Conservation (phyloP, 2,888 invertebrate genomes). For the Beris chalybata region DNA sequence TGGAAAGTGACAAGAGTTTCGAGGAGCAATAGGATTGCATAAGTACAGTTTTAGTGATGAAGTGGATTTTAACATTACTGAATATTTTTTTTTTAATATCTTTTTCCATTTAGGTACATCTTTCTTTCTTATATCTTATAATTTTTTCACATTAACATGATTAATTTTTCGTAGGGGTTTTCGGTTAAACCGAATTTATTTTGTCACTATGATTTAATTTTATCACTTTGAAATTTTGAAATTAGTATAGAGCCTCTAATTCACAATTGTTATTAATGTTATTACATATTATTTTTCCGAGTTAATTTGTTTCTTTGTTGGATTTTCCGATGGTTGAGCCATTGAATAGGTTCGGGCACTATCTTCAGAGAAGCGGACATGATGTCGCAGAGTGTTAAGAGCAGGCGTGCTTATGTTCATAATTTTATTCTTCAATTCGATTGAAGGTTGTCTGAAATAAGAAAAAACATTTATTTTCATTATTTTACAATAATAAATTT, state of each 20-base stretch:
- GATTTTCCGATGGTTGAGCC: not conserved
- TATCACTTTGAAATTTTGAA: no score
- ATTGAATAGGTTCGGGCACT: constrained; percentile 1
- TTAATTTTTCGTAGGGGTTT: no score
- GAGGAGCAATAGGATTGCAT: not conserved
- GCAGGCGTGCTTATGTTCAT: constrained; percentile 13
- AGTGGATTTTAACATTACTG: not conserved
- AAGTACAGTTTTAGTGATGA: not conserved
- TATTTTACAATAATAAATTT: no score
- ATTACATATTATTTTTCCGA: not conserved
- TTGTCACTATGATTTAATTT: no score
- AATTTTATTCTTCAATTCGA: not conserved
- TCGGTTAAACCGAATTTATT: no score
- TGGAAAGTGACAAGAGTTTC: no score
- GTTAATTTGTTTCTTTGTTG: no score
- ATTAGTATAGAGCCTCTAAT: not conserved
- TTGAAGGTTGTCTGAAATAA: constrained; percentile 13
- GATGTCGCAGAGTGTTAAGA: constrained; percentile 19
- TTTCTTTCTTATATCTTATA: no score
- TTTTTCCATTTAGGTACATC: not conserved
- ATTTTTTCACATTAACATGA: no score
- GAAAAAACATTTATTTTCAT: not conserved
- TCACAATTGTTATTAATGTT: constrained; percentile 1
- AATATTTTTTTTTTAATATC: not conserved
- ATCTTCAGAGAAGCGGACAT: constrained; percentile 31